phyloP scores from a whole-genome alignment of 2,888 invertebrate genomes.

The Hyles lineata region DNA sequence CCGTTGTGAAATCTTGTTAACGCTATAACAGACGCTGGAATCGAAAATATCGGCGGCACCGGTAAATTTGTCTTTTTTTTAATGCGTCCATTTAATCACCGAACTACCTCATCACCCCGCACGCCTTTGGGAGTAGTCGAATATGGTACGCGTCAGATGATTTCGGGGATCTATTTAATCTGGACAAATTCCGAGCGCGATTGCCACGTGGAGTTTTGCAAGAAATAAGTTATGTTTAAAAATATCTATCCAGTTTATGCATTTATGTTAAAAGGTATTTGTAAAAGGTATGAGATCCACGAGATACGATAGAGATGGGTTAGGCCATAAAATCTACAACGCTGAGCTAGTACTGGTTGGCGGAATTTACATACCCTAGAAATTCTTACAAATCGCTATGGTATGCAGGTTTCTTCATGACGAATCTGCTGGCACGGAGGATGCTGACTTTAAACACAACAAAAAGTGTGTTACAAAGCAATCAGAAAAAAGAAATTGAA shows the following conservation, averaged over 20 bases:
- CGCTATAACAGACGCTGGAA: neutral
- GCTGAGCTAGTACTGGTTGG: no score
- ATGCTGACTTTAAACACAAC: no score
- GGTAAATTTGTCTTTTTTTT: constrained; percentile 21
- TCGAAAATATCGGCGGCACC: neutral
- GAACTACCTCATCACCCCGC: constrained; percentile 23
- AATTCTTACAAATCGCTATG: no score
- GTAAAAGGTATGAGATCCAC: neutral
- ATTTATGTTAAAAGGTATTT: neutral
- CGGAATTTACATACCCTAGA: no score
- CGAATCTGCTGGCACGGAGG: no score
- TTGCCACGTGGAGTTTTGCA: constrained; percentile 27
- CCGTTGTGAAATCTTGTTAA: constrained; percentile 1
- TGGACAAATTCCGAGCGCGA: constrained; percentile 23
- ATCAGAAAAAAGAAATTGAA: no score
- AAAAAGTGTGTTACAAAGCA: no score
- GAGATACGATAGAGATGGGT: neutral
- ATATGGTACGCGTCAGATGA: neutral
- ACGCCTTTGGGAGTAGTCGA: neutral
- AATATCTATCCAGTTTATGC: constrained; percentile 13
- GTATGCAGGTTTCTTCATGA: neutral
- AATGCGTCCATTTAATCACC: constrained; percentile 29
- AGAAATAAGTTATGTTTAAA: constrained; percentile 5
- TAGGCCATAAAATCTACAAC: no score
- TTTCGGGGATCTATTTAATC: constrained; percentile 24